Base-by-base conservation (phyloP, 2,888 invertebrate genomes). In the Brachyopa scutellaris region DNA sequence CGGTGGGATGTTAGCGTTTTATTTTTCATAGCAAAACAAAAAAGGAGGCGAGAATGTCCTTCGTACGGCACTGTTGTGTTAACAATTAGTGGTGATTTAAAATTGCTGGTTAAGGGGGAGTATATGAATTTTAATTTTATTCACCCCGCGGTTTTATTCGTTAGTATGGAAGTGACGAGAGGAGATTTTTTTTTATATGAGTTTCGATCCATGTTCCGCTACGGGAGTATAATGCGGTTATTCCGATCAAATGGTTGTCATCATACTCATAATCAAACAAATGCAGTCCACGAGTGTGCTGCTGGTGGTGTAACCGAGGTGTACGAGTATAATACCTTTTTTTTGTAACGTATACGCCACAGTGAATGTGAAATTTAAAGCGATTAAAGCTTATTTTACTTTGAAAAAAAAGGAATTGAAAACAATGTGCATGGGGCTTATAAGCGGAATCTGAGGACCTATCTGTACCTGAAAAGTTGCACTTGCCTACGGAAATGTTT, bases 1-100 rank as follows among this genome's bases (percentile, higher is more conserved):
- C 15, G 13, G 13, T 49, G 26, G 7, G 19, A n/a, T n/a, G 42
- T 40, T 23, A 6, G 23, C 1, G 8, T 26, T 47, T 23, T 23
- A 15, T 49, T 15, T 17, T 17, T 15, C n/a, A n/a, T n/a, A n/a
- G n/a, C n/a, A n/a, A n/a, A n/a, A n/a, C n/a, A n/a, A n/a, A n/a
- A n/a, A n/a, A n/a, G n/a, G n/a, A n/a, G n/a, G n/a, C n/a, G n/a
- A n/a, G 15, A 40, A 21, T 40, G 40, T 40, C 17, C 42, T 42
- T n/a, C n/a, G n/a, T n/a, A 21, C 7, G 42, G 42, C 19, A 9
- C 42, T 21, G 42, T n/a, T 9, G 42, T 42, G 42, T 42, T 42
- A n/a, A n/a, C n/a, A 42, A 42, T 42, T 42, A 21, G 19, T 21
- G 19, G 19, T 42, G 42, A n/a, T 42, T 42, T 42, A n/a, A n/a